These are phyloP conservation scores for Scarus forsteni DNA, from an alignment of 2,797 vertebrate genomes.

Conservation along the genomic window DNA sequence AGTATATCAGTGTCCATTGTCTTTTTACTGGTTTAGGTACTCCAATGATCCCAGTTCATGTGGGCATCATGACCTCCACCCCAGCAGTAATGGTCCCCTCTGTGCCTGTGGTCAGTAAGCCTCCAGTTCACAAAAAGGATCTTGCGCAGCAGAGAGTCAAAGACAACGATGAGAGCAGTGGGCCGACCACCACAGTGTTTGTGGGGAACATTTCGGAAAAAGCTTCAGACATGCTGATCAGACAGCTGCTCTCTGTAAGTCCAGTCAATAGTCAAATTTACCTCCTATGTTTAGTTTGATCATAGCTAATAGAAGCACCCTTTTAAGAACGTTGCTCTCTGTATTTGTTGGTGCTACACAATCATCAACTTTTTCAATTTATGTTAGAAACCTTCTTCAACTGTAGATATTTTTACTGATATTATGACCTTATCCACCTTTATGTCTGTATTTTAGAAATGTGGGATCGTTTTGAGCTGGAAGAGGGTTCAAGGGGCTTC, in stretches of 20 bases:
- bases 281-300: not conserved
- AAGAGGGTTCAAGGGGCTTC: conserved; percentile 99
- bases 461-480: conserved; percentile 98
- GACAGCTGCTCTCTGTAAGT: conserved; percentile 97
- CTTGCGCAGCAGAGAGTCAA: conserved; percentile 84
- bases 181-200: conserved; percentile 98
- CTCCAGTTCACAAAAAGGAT: conserved; percentile 91
- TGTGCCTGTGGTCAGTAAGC: conserved; percentile 94
- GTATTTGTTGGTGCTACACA: too few relatives aligned
- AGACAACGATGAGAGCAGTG: conserved; percentile 91
- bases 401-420: not conserved
- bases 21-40: conserved; percentile 81
- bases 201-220: conserved; percentile 99
- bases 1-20: conserved; percentile 1
- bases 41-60: conserved; percentile 98
- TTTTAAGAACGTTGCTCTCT: not conserved
- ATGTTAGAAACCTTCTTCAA: not conserved
- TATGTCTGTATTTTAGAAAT: conserved; percentile 89
- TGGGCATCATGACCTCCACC: conserved; percentile 96
- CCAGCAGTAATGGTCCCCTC: conserved; percentile 93
- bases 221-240: conserved; percentile 98
- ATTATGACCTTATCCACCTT: not conserved
- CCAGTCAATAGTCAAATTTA: not conserved
- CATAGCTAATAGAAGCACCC: not conserved
- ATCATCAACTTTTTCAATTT: too few relatives aligned